A percentile compares a stretch with the other conserved stretches of the same genome.
phyloP scores from a whole-genome alignment of 2,888 invertebrate species.

The Plebejus argus region DNA sequence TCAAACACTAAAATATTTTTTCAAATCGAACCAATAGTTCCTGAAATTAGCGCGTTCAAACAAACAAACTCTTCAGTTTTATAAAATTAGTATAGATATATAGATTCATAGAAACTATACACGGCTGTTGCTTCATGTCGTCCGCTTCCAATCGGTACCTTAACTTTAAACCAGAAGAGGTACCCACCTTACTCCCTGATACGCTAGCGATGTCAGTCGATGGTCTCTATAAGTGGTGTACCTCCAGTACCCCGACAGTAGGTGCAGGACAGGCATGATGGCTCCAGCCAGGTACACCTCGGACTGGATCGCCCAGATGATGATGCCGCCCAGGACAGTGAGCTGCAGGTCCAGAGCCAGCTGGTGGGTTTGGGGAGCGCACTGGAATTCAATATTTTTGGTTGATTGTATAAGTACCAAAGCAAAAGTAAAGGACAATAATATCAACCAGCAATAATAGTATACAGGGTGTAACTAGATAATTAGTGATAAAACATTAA shows the following conservation, averaged over 20 bases:
- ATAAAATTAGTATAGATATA: too few relatives aligned
- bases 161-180: too few relatives aligned
- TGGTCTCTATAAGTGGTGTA: constrained; percentile 82
- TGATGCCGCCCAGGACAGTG: constrained; percentile 82
- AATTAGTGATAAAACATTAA: too few relatives aligned
- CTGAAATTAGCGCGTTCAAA: too few relatives aligned
- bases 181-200: constrained; percentile 86
- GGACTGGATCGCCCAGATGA: constrained; percentile 82
- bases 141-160: too few relatives aligned
- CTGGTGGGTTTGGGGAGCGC: constrained; percentile 88
- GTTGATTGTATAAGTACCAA: neutral
- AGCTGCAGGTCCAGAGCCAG: constrained; percentile 88
- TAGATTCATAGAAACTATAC: too few relatives aligned
- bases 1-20: too few relatives aligned
- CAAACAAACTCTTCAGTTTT: too few relatives aligned
- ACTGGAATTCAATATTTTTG: constrained; percentile 69
- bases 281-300: constrained; percentile 78
- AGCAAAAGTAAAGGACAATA: too few relatives aligned
- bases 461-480: too few relatives aligned
- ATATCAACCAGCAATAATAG: neutral
- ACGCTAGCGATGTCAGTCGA: constrained; percentile 83
- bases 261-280: constrained; percentile 78
- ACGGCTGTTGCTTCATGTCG: too few relatives aligned
- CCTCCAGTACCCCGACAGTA: constrained; percentile 82
- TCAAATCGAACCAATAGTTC: too few relatives aligned